Evolutionary conservation across 2,113 vertebrate species (phyloP).

Genomic region (Pedetes capensis): DNA sequence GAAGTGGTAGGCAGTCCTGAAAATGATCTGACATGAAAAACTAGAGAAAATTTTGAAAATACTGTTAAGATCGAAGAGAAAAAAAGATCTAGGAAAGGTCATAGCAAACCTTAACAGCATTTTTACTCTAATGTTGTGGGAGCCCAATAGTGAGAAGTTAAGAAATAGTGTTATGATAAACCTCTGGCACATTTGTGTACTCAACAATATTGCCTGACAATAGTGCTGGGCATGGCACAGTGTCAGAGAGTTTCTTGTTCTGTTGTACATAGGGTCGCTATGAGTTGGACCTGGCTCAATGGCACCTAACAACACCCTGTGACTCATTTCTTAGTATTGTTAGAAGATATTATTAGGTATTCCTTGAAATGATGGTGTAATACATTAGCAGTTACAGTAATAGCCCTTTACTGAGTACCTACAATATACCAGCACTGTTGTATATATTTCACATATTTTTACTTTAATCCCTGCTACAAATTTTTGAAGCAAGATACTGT

Average conservation of each 20-base stretch:
- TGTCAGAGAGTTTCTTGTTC: too few species aligned
- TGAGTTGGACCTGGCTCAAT: too few species aligned
- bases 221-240: too few species aligned
- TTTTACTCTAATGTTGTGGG: background rate
- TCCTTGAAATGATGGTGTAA: background rate
- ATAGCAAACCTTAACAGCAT: background rate
- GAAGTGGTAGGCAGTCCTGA: background rate
- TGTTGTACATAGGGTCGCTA: too few species aligned
- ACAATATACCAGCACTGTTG: accelerated
- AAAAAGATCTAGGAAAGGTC: background rate
- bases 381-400: background rate
- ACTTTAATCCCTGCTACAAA: background rate
- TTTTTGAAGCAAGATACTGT: background rate
- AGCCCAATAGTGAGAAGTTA: background rate
- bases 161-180: background rate
- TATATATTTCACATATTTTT: background rate
- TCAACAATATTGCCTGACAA: background rate
- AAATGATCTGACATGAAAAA: background rate
- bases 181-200: background rate
- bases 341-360: too few species aligned
- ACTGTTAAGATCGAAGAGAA: background rate
- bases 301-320: too few species aligned
- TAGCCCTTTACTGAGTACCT: background rate
- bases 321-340: background rate
- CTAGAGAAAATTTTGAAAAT: background rate